Evolutionary conservation across 2,113 vertebrate species (phyloP).

Genomic region (Hypanus sabinus): DNA sequence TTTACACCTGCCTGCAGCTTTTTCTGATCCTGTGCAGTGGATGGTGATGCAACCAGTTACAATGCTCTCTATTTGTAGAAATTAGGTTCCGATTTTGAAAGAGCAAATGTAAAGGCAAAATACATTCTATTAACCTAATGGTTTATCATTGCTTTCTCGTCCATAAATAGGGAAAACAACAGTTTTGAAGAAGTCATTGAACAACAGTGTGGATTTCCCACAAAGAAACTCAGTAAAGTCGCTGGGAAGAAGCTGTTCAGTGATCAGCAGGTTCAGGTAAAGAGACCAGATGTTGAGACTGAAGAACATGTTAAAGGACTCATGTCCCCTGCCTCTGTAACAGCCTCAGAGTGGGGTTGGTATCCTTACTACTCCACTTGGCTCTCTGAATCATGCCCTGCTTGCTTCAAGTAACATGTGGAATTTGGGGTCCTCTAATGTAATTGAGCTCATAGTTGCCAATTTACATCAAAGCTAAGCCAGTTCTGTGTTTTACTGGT

Average conservation of each 20-base stretch:
- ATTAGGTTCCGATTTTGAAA: neutral
- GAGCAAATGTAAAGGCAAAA: neutral
- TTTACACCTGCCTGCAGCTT: too few species aligned
- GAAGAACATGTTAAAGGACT: neutral
- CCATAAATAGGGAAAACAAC: conserved; percentile 62
- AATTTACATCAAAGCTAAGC: neutral
- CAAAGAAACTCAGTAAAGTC: conserved; percentile 63
- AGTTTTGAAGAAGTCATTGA: conserved; percentile 64
- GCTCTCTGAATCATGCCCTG: neutral
- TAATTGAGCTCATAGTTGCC: neutral
- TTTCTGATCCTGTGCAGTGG: too few species aligned
- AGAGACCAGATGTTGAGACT: conserved; percentile 32
- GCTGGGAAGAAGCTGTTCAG: conserved; percentile 61
- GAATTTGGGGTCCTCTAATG: neutral
- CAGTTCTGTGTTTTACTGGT: neutral
- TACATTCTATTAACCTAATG: neutral
- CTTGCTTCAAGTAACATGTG: neutral
- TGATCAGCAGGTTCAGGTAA: conserved; percentile 63
- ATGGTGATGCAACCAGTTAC: too few species aligned
- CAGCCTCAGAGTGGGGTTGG: neutral
- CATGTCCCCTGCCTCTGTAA: neutral
- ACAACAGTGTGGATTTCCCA: conserved; percentile 59
- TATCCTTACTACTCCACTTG: neutral
- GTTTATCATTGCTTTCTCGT: neutral
- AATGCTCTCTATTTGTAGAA: too few species aligned